Evolutionary conservation across 2,888 invertebrate species (phyloP), one percentile per base, ranked within the genome.

Genomic region (Galerucella calmariensis): DNA sequence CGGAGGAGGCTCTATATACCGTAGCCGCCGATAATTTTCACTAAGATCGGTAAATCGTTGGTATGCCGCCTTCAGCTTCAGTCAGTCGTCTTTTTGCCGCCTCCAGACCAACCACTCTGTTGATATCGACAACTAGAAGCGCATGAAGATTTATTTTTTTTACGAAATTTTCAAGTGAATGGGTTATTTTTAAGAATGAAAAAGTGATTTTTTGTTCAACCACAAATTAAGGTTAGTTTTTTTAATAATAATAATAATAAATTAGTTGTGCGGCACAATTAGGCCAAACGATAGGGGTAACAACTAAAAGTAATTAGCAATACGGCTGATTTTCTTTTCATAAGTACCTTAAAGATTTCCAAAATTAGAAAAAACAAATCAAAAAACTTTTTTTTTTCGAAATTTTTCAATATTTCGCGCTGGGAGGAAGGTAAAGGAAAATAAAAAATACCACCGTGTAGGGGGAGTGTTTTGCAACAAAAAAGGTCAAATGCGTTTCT

Each of bases 31-130:
- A 20, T 16, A 41, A 41, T 16, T 35, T 35, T 59, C 16, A 59
- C 59, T 62, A 83, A 83, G 85, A 85, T 85, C 85, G 84, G 85
- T 86, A 85, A 74, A 85, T 83, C 83, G 82, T 82, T 82, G 82
- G 84, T 80, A 84, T 83, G 83, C 78, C 80, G 82, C 79, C 79
- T 83, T 82, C 80, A 82, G 79, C 79, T 83, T 81, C 82, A 79
- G 83, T 83, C 83, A 84, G 84, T 85, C 80, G 82, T 79, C 81
- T 72, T 72, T 66, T 81, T 79, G 80, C 78, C 80, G 81, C 81
- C 81, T 75, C 77, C 82, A 80, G 75, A 76, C 27, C 70, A n/a
- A n/a, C 16, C 35, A 41, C 67, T 56, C 58, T 46, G 63, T 65
- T 65, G 16, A 6, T 9, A 44, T 6, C 63, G 63, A 46, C 16